Base-by-base conservation (phyloP, 2,888 invertebrate genomes). In the Nomada fabriciana region DNA sequence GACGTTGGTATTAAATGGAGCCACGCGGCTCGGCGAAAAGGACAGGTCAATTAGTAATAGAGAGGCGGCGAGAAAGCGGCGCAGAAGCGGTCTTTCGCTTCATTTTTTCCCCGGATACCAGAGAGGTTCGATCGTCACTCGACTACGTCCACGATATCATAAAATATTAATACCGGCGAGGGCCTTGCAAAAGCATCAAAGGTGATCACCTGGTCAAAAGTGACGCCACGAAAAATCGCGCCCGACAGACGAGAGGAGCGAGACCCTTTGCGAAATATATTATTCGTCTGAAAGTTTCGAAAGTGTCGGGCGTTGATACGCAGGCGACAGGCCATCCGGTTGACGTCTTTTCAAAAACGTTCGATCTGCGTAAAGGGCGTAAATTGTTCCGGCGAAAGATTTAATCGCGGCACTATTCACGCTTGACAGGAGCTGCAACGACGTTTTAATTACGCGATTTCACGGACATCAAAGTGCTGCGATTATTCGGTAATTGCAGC, bases 91-190 rank as follows among this genome's bases (percentile, higher is more conserved):
- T 47, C 43, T 55, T 57, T 20, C 52, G 59, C 15, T 83, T 68
- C 80, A 63, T 59, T 65, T 83, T 78, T 73, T 13, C 43, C 20
- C 20, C n/a, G 18, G 25, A 9, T 25, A 20, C 42, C 11, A 25
- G 10, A 13, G 36, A n/a, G 18, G 25, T 57, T 23, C 71, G 76
- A 67, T 73, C 72, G 60, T 61, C 69, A 29, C 65, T 36, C 55
- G 68, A 73, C 72, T 74, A 71, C 85, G 85, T 82, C 78, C 71
- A 80, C 71, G 73, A 71, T 87, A 71, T 85, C 82, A 82, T 82
- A 77, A 78, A 87, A 85, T 86, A 82, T 86, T 87, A 87, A 86
- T 82, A 80, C 67, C 52, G 25, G 15, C 43, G 4, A 7, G 1
- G 61, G 63, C 7, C n/a, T 42, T 42, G 50, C 57, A 61, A 61